Conservation (phyloP, 2,888 invertebrate genomes). For the Ophion ventricosus region DNA sequence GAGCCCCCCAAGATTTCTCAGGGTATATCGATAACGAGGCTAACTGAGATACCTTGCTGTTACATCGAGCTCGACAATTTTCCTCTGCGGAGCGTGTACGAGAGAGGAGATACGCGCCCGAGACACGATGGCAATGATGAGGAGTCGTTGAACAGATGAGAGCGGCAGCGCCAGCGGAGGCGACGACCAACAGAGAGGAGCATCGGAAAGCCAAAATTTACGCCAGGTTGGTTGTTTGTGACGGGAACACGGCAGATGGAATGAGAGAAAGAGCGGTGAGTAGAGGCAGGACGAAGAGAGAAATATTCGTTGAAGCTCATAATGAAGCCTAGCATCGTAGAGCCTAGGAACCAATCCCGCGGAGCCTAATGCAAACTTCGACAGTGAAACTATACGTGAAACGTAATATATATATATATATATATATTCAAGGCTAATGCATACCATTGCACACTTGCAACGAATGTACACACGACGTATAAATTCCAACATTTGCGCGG, state of each 20-base stretch:
- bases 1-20: slow-evolving; percentile 6
- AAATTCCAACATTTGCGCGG: slow-evolving; percentile 40
- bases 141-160: slow-evolving; percentile 60
- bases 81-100: slow-evolving; percentile 23
- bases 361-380: slow-evolving; percentile 69
- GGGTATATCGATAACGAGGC: slow-evolving; percentile 39
- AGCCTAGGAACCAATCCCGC: slow-evolving; percentile 73
- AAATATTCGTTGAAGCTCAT: slow-evolving; percentile 74
- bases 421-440: slow-evolving; percentile 35
- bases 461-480: slow-evolving; percentile 34
- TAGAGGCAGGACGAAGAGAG: neutral
- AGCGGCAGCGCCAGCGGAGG: slow-evolving; percentile 4
- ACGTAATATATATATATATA: too few relatives aligned
- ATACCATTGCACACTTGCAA: slow-evolving; percentile 28
- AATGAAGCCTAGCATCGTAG: slow-evolving; percentile 73
- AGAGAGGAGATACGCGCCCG: slow-evolving; percentile 43
- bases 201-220: slow-evolving; percentile 49
- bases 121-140: slow-evolving; percentile 49
- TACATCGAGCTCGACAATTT: slow-evolving; percentile 42
- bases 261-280: slow-evolving; percentile 1
- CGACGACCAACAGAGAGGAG: neutral
- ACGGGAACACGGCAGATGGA: slow-evolving; percentile 33
- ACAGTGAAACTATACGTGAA: slow-evolving; percentile 75
- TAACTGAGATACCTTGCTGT: slow-evolving; percentile 39
- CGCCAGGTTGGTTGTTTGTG: slow-evolving; percentile 47